Evolutionary conservation across 2,797 vertebrate species (phyloP).

Genomic region (Myripristis jacobus): DNA sequence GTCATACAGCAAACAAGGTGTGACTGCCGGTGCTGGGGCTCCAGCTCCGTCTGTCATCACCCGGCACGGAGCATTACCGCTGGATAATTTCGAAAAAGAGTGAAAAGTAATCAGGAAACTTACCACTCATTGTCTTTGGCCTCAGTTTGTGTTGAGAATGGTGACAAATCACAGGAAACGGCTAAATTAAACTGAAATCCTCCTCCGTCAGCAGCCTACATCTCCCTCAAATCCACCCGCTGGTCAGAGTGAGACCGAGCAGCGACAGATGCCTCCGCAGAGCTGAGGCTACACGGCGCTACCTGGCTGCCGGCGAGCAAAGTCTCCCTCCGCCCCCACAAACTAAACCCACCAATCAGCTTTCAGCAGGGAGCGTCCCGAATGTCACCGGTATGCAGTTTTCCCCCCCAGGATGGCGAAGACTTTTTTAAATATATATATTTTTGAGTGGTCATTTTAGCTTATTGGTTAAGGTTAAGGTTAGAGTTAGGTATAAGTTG

Average conservation of each 20-base stretch:
- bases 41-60: not conserved
- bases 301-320: slow-evolving; percentile 19
- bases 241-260: slow-evolving; percentile 14
- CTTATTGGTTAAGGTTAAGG: too few relatives aligned
- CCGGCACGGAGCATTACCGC: too few relatives aligned
- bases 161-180: not conserved
- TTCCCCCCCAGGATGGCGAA: too few relatives aligned
- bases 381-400: not conserved
- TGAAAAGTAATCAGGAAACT: slow-evolving; percentile 17
- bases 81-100: not conserved
- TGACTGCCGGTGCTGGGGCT: not conserved
- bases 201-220: not conserved
- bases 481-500: too few relatives aligned
- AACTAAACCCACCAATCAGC: slow-evolving; percentile 13
- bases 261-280: too few relatives aligned
- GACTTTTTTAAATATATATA: too few relatives aligned
- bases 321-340: slow-evolving; percentile 6
- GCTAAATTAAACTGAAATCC: not conserved
- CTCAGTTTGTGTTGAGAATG: not conserved
- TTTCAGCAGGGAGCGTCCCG: not conserved
- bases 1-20: too few relatives aligned
- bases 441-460: too few relatives aligned
- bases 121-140: slow-evolving; percentile 72
- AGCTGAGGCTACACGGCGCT: not conserved
- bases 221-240: slow-evolving; percentile 12